Base-by-base conservation (phyloP, 1,140 invertebrate genomes). In the Drosophila murphyi region DNA sequence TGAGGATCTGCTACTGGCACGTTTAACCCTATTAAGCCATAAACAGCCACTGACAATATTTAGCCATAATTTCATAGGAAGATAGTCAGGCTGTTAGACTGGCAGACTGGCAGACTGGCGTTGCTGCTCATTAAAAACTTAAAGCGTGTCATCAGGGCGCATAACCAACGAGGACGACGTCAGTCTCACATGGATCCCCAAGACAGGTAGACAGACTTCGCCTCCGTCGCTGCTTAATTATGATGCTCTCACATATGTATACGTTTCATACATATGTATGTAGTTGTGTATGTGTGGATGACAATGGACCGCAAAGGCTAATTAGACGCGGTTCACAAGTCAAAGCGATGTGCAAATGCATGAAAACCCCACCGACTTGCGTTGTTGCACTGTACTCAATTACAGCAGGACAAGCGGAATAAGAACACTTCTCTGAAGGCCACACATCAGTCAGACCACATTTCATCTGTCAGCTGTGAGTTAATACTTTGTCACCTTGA, bases 91-190 rank as follows among this genome's bases (percentile, higher is more conserved):
- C 41, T 43, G 43, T 20, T 45, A 72, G 41, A 4, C 37, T 43
- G 43, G 32, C 54, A 72, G 41, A 4, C 37, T 70, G 57, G 7
- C 59, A 54, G 12, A 41, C 5, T 43, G 28, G 31, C 48, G 20
- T 20, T 20, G 45, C 34, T 65, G 67, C 82, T 86, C 82, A 86
- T 86, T 86, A 86, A 86, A 82, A 86, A 86, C 83, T 86, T 81
- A 70, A 71, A 67, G 68, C 34, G 64, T 88, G 82, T 88, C 83
- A 88, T 68, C 82, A 72, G 34, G 77, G 47, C 78, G 63, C 68
- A 83, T 82, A 72, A 69, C 60, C 57, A 81, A 71, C 82, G 39
- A 68, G 64, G 55, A 41, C 63, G 72, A 51, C 57, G 62, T 78
- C 71, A 80, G 47, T 41, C 35, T 31, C 57, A 45, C 55, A 41